Percentiles rank a stretch among this genome's conserved stretches.
phyloP scores from a whole-genome alignment of 2,113 vertebrate genomes.

The Canis aureus region DNA sequence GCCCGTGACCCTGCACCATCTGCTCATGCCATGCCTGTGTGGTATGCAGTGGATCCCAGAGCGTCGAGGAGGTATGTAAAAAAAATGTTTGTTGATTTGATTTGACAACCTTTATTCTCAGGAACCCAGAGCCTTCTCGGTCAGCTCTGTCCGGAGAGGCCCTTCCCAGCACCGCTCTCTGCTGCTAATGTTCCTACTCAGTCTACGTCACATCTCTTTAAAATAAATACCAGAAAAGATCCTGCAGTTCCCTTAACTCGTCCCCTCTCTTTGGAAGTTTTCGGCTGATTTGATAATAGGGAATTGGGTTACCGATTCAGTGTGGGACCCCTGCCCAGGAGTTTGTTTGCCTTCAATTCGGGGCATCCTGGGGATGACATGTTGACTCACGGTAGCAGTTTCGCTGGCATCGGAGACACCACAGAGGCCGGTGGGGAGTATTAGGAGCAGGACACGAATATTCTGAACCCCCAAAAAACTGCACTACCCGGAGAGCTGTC shows the following conservation, averaged over 20 bases:
- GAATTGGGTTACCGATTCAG: not conserved
- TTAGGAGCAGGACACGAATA: not conserved
- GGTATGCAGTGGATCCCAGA: not conserved
- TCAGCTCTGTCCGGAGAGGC: not conserved
- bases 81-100: not conserved
- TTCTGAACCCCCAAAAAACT: not conserved
- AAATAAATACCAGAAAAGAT: not conserved
- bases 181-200: not conserved
- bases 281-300: not conserved
- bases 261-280: not conserved
- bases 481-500: not conserved
- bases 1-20: not conserved
- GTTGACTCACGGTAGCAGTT: not conserved
- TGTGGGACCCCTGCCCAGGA: not conserved
- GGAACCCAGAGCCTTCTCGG: not conserved
- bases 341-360: slow-evolving; percentile 17
- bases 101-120: not conserved
- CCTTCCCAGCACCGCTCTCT: not conserved
- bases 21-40: not conserved
- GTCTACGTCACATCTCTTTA: not conserved
- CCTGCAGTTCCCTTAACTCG: not conserved
- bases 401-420: not conserved
- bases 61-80: not conserved
- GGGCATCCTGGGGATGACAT: not conserved
- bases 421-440: not conserved